Conservation (phyloP, 2,888 invertebrate genomes). For the Phengaris arion region DNA sequence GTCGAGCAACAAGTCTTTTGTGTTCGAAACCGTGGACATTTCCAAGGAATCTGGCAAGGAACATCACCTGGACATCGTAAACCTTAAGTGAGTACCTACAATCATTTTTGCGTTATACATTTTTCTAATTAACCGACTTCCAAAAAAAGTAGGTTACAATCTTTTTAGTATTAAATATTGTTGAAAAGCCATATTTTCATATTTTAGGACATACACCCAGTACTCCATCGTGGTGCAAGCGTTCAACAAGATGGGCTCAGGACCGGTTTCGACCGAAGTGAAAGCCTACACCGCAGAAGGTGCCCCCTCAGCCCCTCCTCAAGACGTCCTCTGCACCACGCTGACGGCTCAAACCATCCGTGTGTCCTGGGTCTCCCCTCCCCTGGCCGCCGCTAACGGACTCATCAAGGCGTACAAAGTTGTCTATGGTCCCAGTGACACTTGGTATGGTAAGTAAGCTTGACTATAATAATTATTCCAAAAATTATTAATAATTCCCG, state of each 20-base stretch:
- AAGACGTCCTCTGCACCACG: conserved; percentile 94
- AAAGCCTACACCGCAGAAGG: conserved; percentile 97
- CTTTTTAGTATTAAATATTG: no score
- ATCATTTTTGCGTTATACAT: neutral
- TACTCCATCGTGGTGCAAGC: conserved; percentile 97
- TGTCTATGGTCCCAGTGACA: conserved; percentile 93
- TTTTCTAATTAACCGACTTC: no score
- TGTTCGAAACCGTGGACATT: conserved; percentile 95
- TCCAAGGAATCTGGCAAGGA: conserved; percentile 95
- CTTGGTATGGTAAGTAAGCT: conserved; percentile 90
- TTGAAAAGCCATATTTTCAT: neutral
- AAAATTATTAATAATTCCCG: no score
- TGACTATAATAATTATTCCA: neutral
- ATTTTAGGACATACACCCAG: conserved; percentile 90
- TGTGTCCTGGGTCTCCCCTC: conserved; percentile 96
- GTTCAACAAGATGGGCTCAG: conserved; percentile 95
- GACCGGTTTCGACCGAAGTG: conserved; percentile 93
- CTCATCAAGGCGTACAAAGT: conserved; percentile 98
- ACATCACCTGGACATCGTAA: conserved; percentile 89
- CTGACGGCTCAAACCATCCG: conserved; percentile 96
- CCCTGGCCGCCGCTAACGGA: conserved; percentile 94
- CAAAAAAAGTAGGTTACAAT: no score
- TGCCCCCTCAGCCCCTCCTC: conserved; percentile 93
- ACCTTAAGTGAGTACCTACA: conserved; percentile 82
- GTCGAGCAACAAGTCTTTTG: conserved; percentile 90